These are phyloP conservation scores for Brachirus orientalis DNA, from an alignment of 2,113 vertebrate species.

Conservation along the genomic window DNA sequence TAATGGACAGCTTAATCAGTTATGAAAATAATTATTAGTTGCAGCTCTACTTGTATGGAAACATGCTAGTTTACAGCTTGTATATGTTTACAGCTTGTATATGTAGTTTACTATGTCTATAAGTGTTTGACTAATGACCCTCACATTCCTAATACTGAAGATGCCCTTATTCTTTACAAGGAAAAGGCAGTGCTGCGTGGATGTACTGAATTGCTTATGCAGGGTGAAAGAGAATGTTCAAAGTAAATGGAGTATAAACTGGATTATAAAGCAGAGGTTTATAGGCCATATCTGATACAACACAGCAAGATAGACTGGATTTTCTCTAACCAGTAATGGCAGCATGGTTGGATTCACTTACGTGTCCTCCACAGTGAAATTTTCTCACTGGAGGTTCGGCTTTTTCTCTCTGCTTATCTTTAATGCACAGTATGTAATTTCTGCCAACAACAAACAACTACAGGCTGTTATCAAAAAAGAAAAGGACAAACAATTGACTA, in stretches of 20 bases:
- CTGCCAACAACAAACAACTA: no score
- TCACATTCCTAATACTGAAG: constrained; percentile 6
- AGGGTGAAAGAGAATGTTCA: constrained; percentile 40
- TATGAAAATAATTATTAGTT: no score
- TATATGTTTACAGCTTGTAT: not conserved
- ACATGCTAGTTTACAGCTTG: not conserved
- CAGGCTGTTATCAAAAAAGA: no score
- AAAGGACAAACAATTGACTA: no score
- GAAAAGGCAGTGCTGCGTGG: constrained; percentile 10
- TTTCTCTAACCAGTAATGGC: constrained; percentile 34
- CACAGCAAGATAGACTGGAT: constrained; percentile 43
- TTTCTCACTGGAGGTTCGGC: not conserved
- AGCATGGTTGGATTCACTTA: constrained; percentile 23
- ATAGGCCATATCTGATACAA: constrained; percentile 63
- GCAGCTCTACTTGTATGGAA: not conserved
- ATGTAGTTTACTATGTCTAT: not conserved
- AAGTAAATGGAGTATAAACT: constrained; percentile 51
- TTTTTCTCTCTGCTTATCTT: not conserved
- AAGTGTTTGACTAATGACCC: constrained; percentile 6
- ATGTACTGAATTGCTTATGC: constrained; percentile 36
- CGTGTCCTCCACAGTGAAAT: not conserved
- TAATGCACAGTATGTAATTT: no score
- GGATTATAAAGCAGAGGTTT: constrained; percentile 67
- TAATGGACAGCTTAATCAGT: no score
- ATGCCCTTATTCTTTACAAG: constrained; percentile 7